A percentile compares a stretch with the other conserved stretches of the same genome.
Conservation (phyloP, 2,797 vertebrate species). For the Apogon hyalosoma region DNA sequence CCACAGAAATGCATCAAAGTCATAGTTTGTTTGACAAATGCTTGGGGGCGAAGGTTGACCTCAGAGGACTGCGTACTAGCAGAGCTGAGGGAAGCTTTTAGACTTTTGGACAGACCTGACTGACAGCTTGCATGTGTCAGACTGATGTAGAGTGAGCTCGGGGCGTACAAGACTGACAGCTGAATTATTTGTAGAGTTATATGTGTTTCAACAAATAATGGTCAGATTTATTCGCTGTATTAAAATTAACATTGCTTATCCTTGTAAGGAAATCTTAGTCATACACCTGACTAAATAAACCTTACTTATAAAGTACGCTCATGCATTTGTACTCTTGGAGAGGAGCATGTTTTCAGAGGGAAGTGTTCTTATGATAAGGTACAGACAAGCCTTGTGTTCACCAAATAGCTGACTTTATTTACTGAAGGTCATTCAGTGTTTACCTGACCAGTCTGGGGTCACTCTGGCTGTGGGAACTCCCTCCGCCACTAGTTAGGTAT, state of each 20-base stretch:
- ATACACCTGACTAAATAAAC: not conserved
- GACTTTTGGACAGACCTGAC: slow-evolving; percentile 11
- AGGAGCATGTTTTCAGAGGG: slow-evolving; percentile 9
- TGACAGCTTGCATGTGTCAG: slow-evolving; percentile 8
- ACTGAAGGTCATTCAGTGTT: slow-evolving; percentile 53
- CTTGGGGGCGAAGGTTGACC: slow-evolving; percentile 25
- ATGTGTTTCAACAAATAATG: not conserved
- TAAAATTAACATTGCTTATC: no score
- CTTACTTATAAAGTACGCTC: not conserved
- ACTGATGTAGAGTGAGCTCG: slow-evolving; percentile 6
- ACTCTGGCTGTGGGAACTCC: slow-evolving; percentile 49
- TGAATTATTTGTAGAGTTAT: slow-evolving; percentile 15
- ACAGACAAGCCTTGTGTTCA: slow-evolving; percentile 36
- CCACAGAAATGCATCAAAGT: slow-evolving; percentile 30
- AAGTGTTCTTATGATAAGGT: slow-evolving; percentile 57
- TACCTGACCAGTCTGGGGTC: slow-evolving; percentile 54
- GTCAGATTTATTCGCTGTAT: not conserved
- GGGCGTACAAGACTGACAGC: slow-evolving; percentile 12
- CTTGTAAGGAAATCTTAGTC: not conserved
- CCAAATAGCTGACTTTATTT: slow-evolving; percentile 58
- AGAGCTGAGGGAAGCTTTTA: slow-evolving; percentile 23
- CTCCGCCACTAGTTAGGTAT: slow-evolving; percentile 30
- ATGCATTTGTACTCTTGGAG: not conserved
- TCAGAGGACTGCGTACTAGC: slow-evolving; percentile 19
- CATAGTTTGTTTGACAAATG: slow-evolving; percentile 63